Evolutionary conservation across 2,797 vertebrate genomes (phyloP).

Genomic region (Phrynocephalus vlangalii): DNA sequence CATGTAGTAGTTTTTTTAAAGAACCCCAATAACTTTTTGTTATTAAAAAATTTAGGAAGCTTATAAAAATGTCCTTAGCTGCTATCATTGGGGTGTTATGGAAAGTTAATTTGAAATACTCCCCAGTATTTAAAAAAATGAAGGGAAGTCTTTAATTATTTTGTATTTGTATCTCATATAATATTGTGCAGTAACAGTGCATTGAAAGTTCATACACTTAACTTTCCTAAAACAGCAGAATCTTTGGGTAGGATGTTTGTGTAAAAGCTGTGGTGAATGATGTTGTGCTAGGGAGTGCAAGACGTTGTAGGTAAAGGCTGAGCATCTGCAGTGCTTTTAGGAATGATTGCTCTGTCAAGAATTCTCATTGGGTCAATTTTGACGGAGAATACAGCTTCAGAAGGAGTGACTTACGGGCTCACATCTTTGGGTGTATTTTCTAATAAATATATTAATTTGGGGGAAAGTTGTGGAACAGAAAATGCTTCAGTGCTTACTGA

Average conservation of each 20-base stretch:
- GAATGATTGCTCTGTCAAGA: conserved; percentile 56
- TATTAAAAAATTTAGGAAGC: background rate
- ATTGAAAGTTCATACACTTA: conserved; percentile 51
- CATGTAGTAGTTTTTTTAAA: background rate
- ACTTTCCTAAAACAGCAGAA: conserved; percentile 53
- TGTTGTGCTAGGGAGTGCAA: conserved; percentile 32
- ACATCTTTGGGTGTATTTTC: conserved; percentile 58
- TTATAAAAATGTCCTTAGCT: background rate
- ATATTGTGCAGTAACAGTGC: conserved; percentile 46
- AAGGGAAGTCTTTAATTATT: conserved; percentile 57
- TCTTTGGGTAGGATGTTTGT: conserved; percentile 51
- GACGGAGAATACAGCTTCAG: conserved; percentile 60
- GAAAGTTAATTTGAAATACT: conserved; percentile 63
- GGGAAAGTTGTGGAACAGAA: conserved; percentile 61
- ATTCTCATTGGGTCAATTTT: conserved; percentile 65
- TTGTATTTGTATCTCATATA: conserved; percentile 41
- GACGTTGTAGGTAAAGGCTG: conserved; percentile 50
- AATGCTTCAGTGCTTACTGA: conserved; percentile 72
- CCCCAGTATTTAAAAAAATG: conserved; percentile 46
- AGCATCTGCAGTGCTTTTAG: conserved; percentile 45
- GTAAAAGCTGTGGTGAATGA: conserved; percentile 55
- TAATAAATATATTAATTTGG: conserved; percentile 66
- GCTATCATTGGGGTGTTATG: conserved; percentile 35
- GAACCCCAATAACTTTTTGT: background rate
- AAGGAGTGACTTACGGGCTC: conserved; percentile 60